Base-by-base conservation (phyloP, 2,888 invertebrate genomes). In the Coenonympha arcania region DNA sequence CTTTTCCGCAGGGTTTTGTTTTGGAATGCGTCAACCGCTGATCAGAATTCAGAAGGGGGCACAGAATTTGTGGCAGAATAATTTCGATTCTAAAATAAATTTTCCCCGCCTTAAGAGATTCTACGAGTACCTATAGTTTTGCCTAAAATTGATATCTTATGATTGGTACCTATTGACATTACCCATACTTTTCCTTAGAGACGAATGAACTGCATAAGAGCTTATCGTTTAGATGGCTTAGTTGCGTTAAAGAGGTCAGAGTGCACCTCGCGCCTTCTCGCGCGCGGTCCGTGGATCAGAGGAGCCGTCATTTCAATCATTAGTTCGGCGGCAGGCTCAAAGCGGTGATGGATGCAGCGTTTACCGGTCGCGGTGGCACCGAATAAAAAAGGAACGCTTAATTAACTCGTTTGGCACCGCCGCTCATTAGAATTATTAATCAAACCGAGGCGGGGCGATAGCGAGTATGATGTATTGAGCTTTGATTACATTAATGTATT, bases 331-430 rank as follows among this genome's bases (percentile, higher is more conserved):
- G 84, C 76, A 67, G 61, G 56, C 73, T 71, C 84, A 85, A 86
- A 84, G 83, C 74, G 60, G 76, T 86, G 85, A 86, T 85, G 83
- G 85, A 86, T 85, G 86, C 73, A 69, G 70, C 85, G 85, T 85
- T 86, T 85, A 84, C 84, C 70, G 76, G 75, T 68, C 79, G 70
- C 81, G 73, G 83, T 80, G 80, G 79, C 84, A 82, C 72, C 60
- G 64, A 59, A 73, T 76, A 80, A 83, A 85, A 86, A 86, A 84
- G 73, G 71, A 72, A 76, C 72, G 74, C 77, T 83, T 85, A 84
- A 85, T 85, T 86, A 85, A 86, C 85, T 85, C 86, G 84, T 85
- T 86, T 85, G 86, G 84, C 83, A 83, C 78, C 83, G 79, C 76
- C 81, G 79, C 84, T 85, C 85, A 85, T 84, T 85, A 84, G 79